Base-by-base conservation (phyloP, 2,888 invertebrate genomes). In the Acleris emargana region DNA sequence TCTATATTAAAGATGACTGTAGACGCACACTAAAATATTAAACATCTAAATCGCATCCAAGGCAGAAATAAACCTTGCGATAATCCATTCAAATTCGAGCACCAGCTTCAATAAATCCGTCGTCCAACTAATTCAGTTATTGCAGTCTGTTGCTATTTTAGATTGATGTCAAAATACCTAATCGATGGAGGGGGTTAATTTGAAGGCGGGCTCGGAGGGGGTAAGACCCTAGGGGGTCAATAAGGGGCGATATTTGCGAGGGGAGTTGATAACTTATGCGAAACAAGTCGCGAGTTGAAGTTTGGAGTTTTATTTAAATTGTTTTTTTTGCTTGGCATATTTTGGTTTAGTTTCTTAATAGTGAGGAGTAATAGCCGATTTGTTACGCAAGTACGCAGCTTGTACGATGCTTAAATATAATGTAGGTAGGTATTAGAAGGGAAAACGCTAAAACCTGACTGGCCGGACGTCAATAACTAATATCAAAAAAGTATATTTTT, bases 111-210 rank as follows among this genome's bases (percentile, higher is more conserved):
- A 64, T 64, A 64, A 64, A 60, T 64, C 64, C 49, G 25, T 62
- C 49, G 38, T 64, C 64, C 42, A 59, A 54, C 58, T 64, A 64
- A 64, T 64, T 64, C 28, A 59, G 59, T 64, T 64, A 62, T 62
- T 62, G 62, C 62, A 57, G 53, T 64, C 66, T 58, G 62, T 52
- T 63, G 51, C 55, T 25, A 25, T 43, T 64, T 64, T 38, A 55
- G 55, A 64, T 55, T 64, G 57, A 61, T 58, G 63, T 61, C 55
- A 57, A 61, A 66, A 61, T 66, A 66, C 55, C 64, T 66, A 57
- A 66, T 66, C 66, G 66, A 66, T 58, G 58, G 17, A 28, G 54
- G 64, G 59, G 54, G 57, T 51, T 64, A 58, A 64, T 61, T 49
- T 20, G 59, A 66, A 66, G 66, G 66, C 66, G 66, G 66, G 58